Conservation (phyloP, 2,113 vertebrate genomes). For the Chloropsis hardwickii region DNA sequence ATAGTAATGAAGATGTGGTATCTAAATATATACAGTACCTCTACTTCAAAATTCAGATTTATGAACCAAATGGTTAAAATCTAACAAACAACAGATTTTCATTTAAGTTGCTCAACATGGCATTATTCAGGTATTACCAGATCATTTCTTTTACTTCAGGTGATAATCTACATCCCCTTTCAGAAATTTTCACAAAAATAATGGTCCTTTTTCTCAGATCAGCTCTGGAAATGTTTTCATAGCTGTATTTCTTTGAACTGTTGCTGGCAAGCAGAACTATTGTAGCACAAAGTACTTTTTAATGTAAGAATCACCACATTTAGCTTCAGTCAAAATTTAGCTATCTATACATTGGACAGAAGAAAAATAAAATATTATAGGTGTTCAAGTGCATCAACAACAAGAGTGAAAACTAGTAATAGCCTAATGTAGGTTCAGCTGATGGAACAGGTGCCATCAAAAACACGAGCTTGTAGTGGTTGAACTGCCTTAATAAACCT, state of each 20-base stretch:
- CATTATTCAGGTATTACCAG: neutral
- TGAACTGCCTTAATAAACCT: neutral
- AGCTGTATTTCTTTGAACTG: neutral
- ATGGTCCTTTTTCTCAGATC: neutral
- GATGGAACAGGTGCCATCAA: neutral
- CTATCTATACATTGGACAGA: neutral
- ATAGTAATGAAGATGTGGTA: neutral
- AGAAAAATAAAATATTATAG: neutral
- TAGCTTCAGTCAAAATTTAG: constrained; percentile 24
- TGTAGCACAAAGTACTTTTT: neutral
- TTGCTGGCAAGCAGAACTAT: neutral
- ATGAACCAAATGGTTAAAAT: neutral
- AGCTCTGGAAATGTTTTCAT: neutral
- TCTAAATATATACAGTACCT: neutral
- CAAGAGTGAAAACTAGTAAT: neutral
- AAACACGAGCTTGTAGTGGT: neutral
- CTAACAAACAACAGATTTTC: neutral
- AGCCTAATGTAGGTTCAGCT: neutral
- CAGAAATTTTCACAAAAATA: neutral
- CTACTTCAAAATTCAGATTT: neutral
- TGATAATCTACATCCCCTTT: neutral
- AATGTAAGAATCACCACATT: neutral
- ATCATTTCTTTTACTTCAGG: neutral
- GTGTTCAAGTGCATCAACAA: neutral
- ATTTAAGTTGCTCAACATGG: neutral